Evolutionary conservation across 92 coral and sea anemone species (phyloP), one percentile per base, ranked within the genome.

Genomic region (Epizoanthus illoricatus): DNA sequence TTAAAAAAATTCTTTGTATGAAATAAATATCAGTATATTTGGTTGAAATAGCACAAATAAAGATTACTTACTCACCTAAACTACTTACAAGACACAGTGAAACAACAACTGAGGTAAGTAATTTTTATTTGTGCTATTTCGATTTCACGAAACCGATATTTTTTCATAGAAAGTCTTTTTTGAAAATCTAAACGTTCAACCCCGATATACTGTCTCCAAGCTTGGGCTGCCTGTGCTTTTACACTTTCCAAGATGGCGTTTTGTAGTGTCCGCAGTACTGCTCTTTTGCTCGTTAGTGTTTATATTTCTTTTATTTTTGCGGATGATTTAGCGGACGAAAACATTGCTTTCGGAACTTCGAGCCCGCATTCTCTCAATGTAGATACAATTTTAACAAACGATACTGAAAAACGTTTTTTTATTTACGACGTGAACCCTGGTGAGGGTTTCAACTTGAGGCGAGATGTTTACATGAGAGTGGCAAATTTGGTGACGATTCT

Each of bases 371-470:
- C 92, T 7, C 85, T 93, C 5, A 91, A 93, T 45, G 90, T 93
- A 13, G 97, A 89, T 52, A 65, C 74, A 56, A 79, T 79, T 60
- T 23, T 74, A 49, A 36, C 78, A 39, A 93, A 90, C 71, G 41
- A 42, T 1, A 92, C 94, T 0, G 88, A 73, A 54, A 91, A 81
- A 87, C 86, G 92, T 39, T 97, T 93, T 81, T 89, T 97, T 12
- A 92, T 97, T 56, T 93, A 97, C 86, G 99, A 97, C 62, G 99
- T 97, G 4, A 93, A 97, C 23, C 99, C 99, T 0, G 99, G 98
- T 0, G 99, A 97, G 58, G 99, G 99, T 2, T 97, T 97, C 84
- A 97, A 97, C 83, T 79, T 97, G 40, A 87, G 99, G 52, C 81
- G 99, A 84, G 99, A 97, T 63, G 99, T 97, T 40, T 97, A 97